Evolutionary conservation across 2,888 invertebrate genomes (phyloP).

Genomic region (Anoplius nigerrimus): DNA sequence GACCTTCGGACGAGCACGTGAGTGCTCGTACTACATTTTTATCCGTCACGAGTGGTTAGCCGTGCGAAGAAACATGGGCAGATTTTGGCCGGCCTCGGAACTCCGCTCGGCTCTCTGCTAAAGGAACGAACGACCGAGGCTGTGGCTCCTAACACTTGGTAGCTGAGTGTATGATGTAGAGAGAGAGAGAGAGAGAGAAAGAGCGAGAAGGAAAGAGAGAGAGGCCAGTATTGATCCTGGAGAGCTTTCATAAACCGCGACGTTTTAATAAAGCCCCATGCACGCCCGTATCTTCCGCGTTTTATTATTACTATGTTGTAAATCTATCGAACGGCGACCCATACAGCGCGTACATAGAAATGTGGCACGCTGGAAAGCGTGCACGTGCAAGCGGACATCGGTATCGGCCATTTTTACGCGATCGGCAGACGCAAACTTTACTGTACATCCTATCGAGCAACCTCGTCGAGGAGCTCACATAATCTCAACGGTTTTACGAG

Average conservation of each 20-base stretch:
- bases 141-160: background rate
- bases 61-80: conserved; percentile 11
- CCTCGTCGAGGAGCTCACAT: conserved; percentile 12
- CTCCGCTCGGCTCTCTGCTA: background rate
- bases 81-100: no score
- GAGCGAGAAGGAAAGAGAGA: background rate
- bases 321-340: conserved; percentile 31
- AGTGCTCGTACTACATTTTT: background rate
- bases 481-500: conserved; percentile 47
- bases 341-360: background rate
- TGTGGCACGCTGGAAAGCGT: no score
- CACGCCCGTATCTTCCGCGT: conserved; percentile 24
- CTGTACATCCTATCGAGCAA: background rate
- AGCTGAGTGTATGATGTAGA: background rate
- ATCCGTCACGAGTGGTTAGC: conserved; percentile 15
- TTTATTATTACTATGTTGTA: conserved; percentile 40
- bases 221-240: conserved; percentile 29
- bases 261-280: conserved; percentile 39
- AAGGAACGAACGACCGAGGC: background rate
- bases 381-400: conserved; percentile 14
- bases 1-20: no score
- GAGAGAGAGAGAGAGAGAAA: background rate
- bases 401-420: conserved; percentile 31
- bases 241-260: conserved; percentile 23
- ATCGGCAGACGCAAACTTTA: background rate